These are phyloP conservation scores for Cephus spinipes DNA, from an alignment of 2,888 invertebrate genomes.

Conservation along the genomic window DNA sequence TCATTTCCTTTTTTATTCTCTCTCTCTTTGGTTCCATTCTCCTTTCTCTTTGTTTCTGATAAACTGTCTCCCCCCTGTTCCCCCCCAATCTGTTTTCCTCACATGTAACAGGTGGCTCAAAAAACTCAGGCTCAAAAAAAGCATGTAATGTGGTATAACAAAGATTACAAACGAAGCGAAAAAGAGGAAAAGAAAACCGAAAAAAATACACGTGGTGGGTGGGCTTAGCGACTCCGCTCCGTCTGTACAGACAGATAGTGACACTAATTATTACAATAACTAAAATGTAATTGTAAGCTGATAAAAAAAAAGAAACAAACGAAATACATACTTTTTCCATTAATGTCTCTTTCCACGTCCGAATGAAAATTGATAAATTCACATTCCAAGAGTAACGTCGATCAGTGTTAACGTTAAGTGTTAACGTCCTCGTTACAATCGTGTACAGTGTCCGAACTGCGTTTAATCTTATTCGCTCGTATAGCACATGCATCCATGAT, in stretches of 20 bases:
- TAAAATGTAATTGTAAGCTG: constrained; percentile 2
- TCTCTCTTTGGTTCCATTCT: constrained; percentile 6
- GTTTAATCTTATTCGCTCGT: background rate
- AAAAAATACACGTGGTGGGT: constrained; percentile 12
- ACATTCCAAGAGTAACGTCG: background rate
- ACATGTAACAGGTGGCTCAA: constrained; percentile 3
- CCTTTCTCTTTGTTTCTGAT: background rate
- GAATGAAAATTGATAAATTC: constrained; percentile 23
- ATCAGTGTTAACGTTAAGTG: background rate
- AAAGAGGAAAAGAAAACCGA: constrained; percentile 9
- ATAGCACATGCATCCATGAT: background rate
- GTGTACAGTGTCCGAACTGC: background rate
- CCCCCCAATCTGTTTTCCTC: background rate
- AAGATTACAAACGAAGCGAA: background rate
- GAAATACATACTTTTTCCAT: constrained; percentile 5
- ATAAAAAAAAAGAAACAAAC: background rate
- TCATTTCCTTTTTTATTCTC: constrained; percentile 5
- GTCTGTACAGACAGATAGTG: constrained; percentile 10
- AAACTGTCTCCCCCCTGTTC: background rate
- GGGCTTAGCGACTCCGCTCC: constrained; percentile 16
- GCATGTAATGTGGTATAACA: background rate
- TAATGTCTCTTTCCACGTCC: constrained; percentile 8
- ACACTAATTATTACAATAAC: constrained; percentile 2
- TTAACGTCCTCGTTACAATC: background rate
- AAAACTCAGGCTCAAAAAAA: constrained; percentile 7